A percentile compares a stretch with the other conserved stretches of the same genome.
Conservation (phyloP, 2,113 vertebrate genomes). For the Columba janthina region DNA sequence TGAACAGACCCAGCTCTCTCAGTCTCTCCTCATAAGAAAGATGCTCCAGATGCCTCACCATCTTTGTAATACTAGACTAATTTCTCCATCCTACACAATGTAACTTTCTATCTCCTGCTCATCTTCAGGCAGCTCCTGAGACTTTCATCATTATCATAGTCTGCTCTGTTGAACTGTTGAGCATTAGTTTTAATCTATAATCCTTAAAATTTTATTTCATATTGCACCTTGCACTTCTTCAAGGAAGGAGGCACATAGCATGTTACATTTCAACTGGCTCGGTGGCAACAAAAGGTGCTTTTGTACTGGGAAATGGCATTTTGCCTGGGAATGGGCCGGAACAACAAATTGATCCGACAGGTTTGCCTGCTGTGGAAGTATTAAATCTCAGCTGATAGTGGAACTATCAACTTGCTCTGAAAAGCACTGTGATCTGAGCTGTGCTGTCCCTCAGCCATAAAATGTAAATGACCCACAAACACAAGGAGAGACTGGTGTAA, state of each 20-base stretch:
- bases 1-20: too few relatives aligned
- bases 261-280: background rate
- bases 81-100: background rate
- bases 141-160: background rate
- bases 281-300: slow-evolving; percentile 13
- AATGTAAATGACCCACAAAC: background rate
- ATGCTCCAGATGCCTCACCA: too few relatives aligned
- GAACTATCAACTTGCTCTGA: slow-evolving; percentile 32
- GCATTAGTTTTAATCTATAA: background rate
- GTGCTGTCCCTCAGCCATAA: background rate
- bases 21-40: too few relatives aligned
- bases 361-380: slow-evolving; percentile 38
- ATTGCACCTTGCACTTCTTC: background rate
- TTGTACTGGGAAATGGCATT: background rate
- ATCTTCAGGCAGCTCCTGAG: background rate
- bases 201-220: background rate
- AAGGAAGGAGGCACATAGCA: background rate
- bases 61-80: background rate
- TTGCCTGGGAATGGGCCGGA: slow-evolving; percentile 35
- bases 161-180: background rate
- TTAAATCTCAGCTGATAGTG: slow-evolving; percentile 45
- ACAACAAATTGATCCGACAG: background rate
- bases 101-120: background rate
- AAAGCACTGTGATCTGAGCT: background rate
- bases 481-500: background rate